Evolutionary conservation across 2,113 vertebrate genomes (phyloP).

Genomic region (Leptosomus discolor): DNA sequence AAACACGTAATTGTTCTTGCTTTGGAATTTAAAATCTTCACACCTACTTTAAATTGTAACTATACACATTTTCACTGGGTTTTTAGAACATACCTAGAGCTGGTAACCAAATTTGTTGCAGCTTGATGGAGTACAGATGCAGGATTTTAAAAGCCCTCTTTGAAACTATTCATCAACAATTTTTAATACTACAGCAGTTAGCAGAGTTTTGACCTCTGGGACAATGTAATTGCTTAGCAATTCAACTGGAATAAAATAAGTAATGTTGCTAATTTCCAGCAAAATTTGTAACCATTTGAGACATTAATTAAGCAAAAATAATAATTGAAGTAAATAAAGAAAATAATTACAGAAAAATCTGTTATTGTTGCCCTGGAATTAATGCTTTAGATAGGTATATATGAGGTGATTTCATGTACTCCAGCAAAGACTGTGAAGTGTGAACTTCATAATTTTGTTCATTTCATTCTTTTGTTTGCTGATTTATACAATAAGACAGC

Average conservation of each 20-base stretch:
- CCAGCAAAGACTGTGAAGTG: not conserved
- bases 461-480: not conserved
- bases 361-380: not conserved
- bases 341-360: not conserved
- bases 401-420: not conserved
- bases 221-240: not conserved
- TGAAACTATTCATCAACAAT: not conserved
- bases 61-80: not conserved
- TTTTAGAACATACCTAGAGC: not conserved
- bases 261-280: not conserved
- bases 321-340: not conserved
- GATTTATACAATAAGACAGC: not conserved
- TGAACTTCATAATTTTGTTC: fast-evolving
- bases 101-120: not conserved
- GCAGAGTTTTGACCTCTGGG: not conserved
- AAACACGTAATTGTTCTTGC: not conserved
- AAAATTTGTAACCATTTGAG: not conserved
- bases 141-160: not conserved
- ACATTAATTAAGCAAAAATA: not conserved
- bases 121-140: not conserved
- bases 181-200: not conserved
- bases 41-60: not conserved
- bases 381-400: not conserved
- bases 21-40: not conserved
- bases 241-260: not conserved